A percentile compares a stretch with the other conserved stretches of the same genome.
Evolutionary conservation across 2,113 vertebrate species (phyloP).

Genomic region (Corythornis madagascariensis): DNA sequence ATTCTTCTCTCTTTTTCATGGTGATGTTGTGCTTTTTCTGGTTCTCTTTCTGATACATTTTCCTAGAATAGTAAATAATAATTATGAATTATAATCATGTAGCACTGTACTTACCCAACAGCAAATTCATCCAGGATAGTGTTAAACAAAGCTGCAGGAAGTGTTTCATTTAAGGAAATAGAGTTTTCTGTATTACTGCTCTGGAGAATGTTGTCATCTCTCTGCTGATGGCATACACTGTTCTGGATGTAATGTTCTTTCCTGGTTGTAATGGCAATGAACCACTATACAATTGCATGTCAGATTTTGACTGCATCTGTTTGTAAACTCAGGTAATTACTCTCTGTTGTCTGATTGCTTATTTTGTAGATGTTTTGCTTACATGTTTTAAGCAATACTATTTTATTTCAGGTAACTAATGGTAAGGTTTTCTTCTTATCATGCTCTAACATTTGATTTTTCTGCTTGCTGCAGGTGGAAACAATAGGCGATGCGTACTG

Average conservation of each 20-base stretch:
- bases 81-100: background rate
- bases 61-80: background rate
- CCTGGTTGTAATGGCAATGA: slow-evolving; percentile 7
- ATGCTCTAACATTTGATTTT: slow-evolving; percentile 29
- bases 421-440: slow-evolving; percentile 38
- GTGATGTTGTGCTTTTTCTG: background rate
- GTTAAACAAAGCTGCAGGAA: background rate
- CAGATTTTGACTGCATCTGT: slow-evolving; percentile 53
- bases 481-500: slow-evolving; percentile 99
- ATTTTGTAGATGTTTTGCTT: slow-evolving; percentile 65
- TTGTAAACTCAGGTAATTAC: slow-evolving; percentile 71
- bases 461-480: slow-evolving; percentile 87
- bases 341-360: slow-evolving; percentile 61
- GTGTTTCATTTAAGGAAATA: background rate
- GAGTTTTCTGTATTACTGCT: background rate
- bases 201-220: background rate
- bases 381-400: slow-evolving; percentile 47
- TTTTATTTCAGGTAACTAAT: slow-evolving; percentile 57
- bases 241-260: background rate
- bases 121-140: background rate
- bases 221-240: background rate
- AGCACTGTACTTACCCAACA: background rate
- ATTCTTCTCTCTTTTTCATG: background rate
- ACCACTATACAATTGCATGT: background rate
- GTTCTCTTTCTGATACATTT: background rate